Base-by-base conservation (phyloP, 2,888 invertebrate species). In the Hemithea aestivaria region DNA sequence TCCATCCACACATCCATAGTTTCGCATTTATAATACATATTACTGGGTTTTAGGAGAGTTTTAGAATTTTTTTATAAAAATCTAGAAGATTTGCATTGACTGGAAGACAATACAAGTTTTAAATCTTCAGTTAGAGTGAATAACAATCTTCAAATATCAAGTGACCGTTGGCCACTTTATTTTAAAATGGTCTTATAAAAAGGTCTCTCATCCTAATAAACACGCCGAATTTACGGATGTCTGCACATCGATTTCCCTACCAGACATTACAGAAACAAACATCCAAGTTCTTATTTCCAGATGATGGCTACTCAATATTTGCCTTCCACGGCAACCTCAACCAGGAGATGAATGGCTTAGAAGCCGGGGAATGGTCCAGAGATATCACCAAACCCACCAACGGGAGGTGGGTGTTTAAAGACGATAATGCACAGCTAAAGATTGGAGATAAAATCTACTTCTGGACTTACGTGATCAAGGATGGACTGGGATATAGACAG, bases 401-500 rank as follows among this genome's bases (percentile, higher is more conserved):
- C 32, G 93, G 91, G 2, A 79, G 89, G 42, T 94, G 93, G 92
- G 90, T 79, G 0, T 94, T 92, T 63, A 80, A 85, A 9, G 92
- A 94, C 61, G 80, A 75, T 1, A 71, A 70, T 1, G 89, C 90
- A 0, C 55, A 71, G 38, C 65, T 94, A n/a, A 90, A 91, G 52
- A 56, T 80, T 0, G 93, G 93, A 0, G 94, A 94, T 60, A 88
- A 79, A 1, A 68, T 94, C 10, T 92, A 94, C 67, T 94, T 91
- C 66, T 94, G 94, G 94, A 89, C 93, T 0, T 93, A 90, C 58
- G 91, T 92, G 0, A 87, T 92, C 29, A 91, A 90, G 58, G 78
- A 91, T 48, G 91, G 92, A 0, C 65, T 92, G 11, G 94, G 93
- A 0, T 93, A 93, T 60, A 82, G 91, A n/a, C 89, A 91, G 53